Base-by-base conservation (phyloP, 2,113 vertebrate species). In the Strigops habroptila region DNA sequence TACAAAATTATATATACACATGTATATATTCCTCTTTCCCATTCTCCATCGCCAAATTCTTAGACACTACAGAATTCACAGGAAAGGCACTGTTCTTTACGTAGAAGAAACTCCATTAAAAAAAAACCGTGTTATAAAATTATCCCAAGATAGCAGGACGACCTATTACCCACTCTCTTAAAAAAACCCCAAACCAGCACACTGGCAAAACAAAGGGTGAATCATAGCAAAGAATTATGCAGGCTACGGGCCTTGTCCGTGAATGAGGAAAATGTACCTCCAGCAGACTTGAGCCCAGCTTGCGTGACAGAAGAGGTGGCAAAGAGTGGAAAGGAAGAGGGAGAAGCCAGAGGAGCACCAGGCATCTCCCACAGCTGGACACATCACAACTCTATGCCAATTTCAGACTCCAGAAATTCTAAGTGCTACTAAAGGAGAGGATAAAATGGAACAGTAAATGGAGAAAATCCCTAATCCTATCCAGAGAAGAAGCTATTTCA, bases 191-290 rank as follows among this genome's bases (percentile, higher is more conserved):
- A 62, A 62, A 62, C 35, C 6, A 88, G 23, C 64, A 14, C 22
- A 21, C 52, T 92, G 73, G 59, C 76, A 96, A 96, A 96, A 93
- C 53, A 82, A 82, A 73, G 60, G n/a, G 53, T 91, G 71, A 95
- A 88, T 90, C 76, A 85, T 6, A 91, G 76, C 52, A 52, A 86
- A 90, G 82, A 70, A 57, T 23, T 44, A 30, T 8, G 33, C 57
- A 88, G 1, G 4, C 27, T 71, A 71, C 0, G 4, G 78, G 63
- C 81, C 62, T 60, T 44, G n/a, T 59, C 70, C 41, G 48, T 25
- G 88, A n/a, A 33, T 10, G 60, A 73, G 53, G 76, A 77, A 63
- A 82, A 90, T 0, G 28, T 43, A 24, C 59, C 53, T 43, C 75
- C 3, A 10, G 52, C 8, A 16, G 62, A 44, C 25, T 12, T 7